These are phyloP conservation scores for Stichopus chloronotus DNA, from an alignment of 35 echinoderm and acorn worm genomes.

Conservation along the genomic window DNA sequence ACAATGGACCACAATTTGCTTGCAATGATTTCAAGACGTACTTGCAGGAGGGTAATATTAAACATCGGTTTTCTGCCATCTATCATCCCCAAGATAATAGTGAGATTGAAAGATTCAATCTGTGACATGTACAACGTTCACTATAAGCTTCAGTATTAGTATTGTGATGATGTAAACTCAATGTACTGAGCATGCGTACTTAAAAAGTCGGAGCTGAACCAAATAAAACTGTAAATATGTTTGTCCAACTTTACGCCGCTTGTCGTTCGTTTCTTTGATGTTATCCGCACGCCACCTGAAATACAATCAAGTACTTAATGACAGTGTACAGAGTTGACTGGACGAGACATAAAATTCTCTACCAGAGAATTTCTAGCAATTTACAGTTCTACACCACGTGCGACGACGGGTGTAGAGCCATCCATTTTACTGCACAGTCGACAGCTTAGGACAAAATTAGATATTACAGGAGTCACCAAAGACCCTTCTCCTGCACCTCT, in stretches of 20 bases:
- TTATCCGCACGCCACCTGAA: background rate
- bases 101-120: slow-evolving; percentile 24
- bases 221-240: too few relatives aligned
- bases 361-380: background rate
- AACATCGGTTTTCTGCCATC: background rate
- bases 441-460: background rate
- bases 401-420: background rate
- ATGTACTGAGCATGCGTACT: too few relatives aligned
- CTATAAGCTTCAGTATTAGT: too few relatives aligned
- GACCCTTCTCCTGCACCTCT: background rate
- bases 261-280: too few relatives aligned
- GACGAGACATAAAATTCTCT: background rate
- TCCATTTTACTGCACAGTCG: background rate
- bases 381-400: slow-evolving; percentile 2
- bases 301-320: background rate
- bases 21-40: background rate
- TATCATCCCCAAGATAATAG: slow-evolving; percentile 10
- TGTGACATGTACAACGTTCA: too few relatives aligned
- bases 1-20: background rate
- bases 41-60: slow-evolving; percentile 10
- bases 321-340: background rate
- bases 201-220: too few relatives aligned
- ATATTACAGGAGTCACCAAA: background rate
- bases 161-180: too few relatives aligned
- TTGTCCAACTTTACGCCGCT: too few relatives aligned